Percentiles rank a stretch among this genome's conserved stretches.
phyloP scores from a whole-genome alignment of 2,888 invertebrate genomes.

The Caenorhabditis imperialis region DNA sequence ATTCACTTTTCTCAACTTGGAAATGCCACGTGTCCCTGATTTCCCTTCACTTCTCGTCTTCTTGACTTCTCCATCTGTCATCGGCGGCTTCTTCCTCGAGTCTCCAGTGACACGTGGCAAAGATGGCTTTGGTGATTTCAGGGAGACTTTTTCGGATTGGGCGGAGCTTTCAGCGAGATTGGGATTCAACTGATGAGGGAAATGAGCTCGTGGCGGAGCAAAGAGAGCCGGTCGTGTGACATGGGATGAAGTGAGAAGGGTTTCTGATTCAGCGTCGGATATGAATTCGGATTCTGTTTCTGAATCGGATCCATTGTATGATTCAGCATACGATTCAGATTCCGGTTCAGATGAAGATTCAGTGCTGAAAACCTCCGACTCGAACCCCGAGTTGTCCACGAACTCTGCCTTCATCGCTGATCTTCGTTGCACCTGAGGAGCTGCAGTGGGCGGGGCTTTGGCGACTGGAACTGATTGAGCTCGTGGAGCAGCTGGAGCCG shows the following conservation, averaged over 20 bases:
- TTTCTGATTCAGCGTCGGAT: not conserved
- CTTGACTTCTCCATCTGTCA: constrained; percentile 16
- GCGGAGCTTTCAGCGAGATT: too few relatives aligned
- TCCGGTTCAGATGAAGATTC: too few relatives aligned
- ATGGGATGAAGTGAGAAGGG: not conserved
- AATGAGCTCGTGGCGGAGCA: constrained; percentile 30
- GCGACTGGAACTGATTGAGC: not conserved
- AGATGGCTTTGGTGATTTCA: not conserved
- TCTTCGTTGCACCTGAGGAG: too few relatives aligned
- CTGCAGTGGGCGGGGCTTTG: too few relatives aligned
- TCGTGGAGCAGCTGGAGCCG: not conserved
- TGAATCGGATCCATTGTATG: constrained; percentile 4
- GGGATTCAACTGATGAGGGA: too few relatives aligned
- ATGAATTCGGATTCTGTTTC: constrained; percentile 7
- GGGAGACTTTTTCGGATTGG: too few relatives aligned
- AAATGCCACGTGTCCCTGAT: constrained; percentile 8
- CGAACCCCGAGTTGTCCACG: too few relatives aligned
- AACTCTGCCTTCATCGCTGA: too few relatives aligned
- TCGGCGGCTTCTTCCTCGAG: constrained; percentile 7
- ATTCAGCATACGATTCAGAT: not conserved
- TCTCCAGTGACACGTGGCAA: constrained; percentile 18
- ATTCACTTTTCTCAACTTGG: constrained; percentile 28
- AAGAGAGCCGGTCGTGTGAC: constrained; percentile 9
- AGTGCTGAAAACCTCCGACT: too few relatives aligned
- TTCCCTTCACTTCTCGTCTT: constrained; percentile 23